Conservation (phyloP, 2,797 vertebrate genomes). For the Pterois miles region DNA sequence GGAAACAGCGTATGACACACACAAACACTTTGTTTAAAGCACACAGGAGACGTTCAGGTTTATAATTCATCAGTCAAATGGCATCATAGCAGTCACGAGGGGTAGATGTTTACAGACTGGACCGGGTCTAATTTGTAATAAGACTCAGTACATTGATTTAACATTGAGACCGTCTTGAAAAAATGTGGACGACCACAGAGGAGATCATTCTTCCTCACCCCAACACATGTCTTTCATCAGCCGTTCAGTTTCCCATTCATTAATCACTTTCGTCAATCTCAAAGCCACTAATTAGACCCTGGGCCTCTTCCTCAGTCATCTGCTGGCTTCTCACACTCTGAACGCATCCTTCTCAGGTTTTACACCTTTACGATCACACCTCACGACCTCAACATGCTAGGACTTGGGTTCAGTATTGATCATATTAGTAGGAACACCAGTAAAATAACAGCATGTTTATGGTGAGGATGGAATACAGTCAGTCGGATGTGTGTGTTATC, state of each 20-base stretch:
- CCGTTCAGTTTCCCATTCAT: conserved; percentile 41
- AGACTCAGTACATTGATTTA: too few relatives aligned
- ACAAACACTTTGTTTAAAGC: too few relatives aligned
- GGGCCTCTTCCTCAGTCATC: conserved; percentile 35
- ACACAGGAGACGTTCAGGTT: too few relatives aligned
- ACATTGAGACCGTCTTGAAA: too few relatives aligned
- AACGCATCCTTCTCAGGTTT: too few relatives aligned
- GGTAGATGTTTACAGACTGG: too few relatives aligned
- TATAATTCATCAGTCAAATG: too few relatives aligned
- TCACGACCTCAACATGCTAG: not conserved
- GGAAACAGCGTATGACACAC: too few relatives aligned
- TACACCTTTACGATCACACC: not conserved
- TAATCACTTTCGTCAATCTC: conserved; percentile 62
- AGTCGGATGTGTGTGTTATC: not conserved
- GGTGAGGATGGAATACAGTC: not conserved
- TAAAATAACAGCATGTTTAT: not conserved
- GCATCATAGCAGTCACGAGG: too few relatives aligned
- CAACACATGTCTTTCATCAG: conserved; percentile 37
- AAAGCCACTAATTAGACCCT: conserved; percentile 47
- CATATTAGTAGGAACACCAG: not conserved
- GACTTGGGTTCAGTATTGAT: not conserved
- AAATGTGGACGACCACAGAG: not conserved
- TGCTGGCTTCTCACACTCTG: too few relatives aligned
- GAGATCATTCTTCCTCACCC: not conserved
- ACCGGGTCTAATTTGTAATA: too few relatives aligned